A percentile compares a stretch with the other conserved stretches of the same genome.
phyloP scores from a whole-genome alignment of 2,113 vertebrate species.

The Triplophysa siluroides region DNA sequence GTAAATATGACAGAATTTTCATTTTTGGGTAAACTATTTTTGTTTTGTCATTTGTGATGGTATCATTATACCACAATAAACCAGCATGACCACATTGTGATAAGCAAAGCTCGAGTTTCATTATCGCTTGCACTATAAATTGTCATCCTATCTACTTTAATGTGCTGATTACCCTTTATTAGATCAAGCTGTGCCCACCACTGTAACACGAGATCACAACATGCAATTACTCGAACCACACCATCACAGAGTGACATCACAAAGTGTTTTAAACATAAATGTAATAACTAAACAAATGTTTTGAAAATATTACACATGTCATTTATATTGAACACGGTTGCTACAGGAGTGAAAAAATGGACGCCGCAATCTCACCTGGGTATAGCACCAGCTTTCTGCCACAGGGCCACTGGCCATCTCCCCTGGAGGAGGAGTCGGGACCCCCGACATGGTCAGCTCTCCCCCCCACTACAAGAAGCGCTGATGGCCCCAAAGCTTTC shows the following conservation, averaged over 20 bases:
- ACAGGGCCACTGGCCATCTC: slow-evolving; percentile 96
- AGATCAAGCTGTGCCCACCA: slow-evolving; percentile 26
- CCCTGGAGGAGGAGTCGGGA: slow-evolving; percentile 89
- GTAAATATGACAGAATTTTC: too few species aligned
- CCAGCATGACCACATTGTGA: slow-evolving; percentile 39
- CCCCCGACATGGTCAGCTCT: slow-evolving; percentile 88
- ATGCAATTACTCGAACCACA: not conserved
- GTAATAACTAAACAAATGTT: too few species aligned
- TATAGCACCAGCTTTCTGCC: slow-evolving; percentile 99
- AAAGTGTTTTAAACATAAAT: not conserved
- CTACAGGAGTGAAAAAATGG: too few species aligned
- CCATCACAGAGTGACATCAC: not conserved
- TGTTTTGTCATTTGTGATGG: not conserved
- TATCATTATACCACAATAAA: slow-evolving; percentile 18
- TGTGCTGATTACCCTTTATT: slow-evolving; percentile 17
- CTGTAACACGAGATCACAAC: slow-evolving; percentile 8
- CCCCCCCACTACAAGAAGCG: slow-evolving; percentile 55
- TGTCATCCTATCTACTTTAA: slow-evolving; percentile 21
- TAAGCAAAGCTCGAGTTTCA: slow-evolving; percentile 30
- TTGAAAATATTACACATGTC: too few species aligned
- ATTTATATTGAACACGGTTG: too few species aligned
- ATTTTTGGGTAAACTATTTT: too few species aligned
- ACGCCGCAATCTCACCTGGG: slow-evolving; percentile 80
- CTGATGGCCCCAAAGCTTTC: slow-evolving; percentile 62
- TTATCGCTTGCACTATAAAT: slow-evolving; percentile 19